These are phyloP conservation scores for Schrankia costaestrigalis DNA, from an alignment of 2,888 invertebrate genomes.

Conservation along the genomic window DNA sequence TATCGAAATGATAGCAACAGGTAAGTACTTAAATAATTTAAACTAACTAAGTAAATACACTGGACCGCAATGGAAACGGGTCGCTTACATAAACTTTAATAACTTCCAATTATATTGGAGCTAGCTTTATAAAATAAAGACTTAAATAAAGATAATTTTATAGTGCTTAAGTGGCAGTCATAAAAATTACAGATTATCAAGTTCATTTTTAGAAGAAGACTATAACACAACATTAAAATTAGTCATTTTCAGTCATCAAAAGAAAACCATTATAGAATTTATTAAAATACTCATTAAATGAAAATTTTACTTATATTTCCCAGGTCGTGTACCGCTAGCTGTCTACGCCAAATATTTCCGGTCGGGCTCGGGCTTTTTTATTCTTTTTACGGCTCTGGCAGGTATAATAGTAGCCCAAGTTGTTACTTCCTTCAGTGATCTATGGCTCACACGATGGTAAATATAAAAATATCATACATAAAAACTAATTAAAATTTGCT, in stretches of 20 bases:
- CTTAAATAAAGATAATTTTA: too few relatives aligned
- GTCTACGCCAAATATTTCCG: conserved; percentile 86
- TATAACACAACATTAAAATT: neutral
- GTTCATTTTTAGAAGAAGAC: neutral
- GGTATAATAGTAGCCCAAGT: conserved; percentile 84
- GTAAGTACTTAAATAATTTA: conserved; percentile 1
- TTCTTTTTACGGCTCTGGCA: conserved; percentile 76
- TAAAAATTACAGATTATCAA: neutral
- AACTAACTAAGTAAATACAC: too few relatives aligned
- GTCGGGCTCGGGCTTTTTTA: conserved; percentile 82
- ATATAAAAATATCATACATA: too few relatives aligned
- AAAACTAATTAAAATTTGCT: too few relatives aligned
- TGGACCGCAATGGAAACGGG: too few relatives aligned
- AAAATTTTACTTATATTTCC: neutral
- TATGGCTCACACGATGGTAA: conserved; percentile 90
- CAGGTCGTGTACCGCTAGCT: conserved; percentile 71
- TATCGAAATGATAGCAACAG: conserved; percentile 7
- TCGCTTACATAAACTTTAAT: too few relatives aligned
- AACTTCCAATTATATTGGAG: too few relatives aligned
- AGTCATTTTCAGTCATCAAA: neutral
- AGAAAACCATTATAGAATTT: neutral
- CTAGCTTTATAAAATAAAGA: too few relatives aligned
- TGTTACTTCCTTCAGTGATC: conserved; percentile 86
- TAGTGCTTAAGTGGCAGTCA: too few relatives aligned
- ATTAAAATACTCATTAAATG: neutral